Evolutionary conservation across 2,113 vertebrate species (phyloP), one percentile per base, ranked within the genome.

Genomic region (Ailurus styani): DNA sequence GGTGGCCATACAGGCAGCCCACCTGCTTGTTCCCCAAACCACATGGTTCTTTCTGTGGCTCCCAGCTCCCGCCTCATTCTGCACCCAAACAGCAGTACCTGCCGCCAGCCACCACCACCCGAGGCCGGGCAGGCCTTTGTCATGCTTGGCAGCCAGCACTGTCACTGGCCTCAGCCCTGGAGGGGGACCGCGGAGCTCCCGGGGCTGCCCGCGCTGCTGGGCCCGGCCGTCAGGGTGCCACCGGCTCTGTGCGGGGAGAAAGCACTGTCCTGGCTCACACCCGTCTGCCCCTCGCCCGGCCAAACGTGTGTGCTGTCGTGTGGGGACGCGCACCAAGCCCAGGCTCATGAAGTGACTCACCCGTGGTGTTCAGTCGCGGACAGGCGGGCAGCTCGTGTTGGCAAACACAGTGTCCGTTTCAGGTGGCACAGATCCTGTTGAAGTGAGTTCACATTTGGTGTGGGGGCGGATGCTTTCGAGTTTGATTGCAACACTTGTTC

Each of bases 221-320:
- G n/a, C n/a, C n/a, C n/a, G n/a, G n/a, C n/a, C n/a, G n/a, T n/a
- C n/a, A n/a, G n/a, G n/a, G n/a, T n/a, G n/a, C n/a, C n/a, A n/a
- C n/a, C 27, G 3, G 18, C 13, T 47, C 66, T 50, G 17, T 9
- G 23, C 0, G 11, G 0, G 87, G 7, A 0, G 1, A 10, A 14
- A 3, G 21, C 34, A 1, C 6, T 50, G 7, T 20, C 18, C 40
- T 7, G 0, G 42, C 31, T 50, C 75, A 12, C 9, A 6, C 55
- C 47, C n/a, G 8, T 5, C 9, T 3, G 6, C 52, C 31, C 62
- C 64, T 34, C 3, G 0, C 21, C 18, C 0, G 0, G 57, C 84
- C 34, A 4, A 8, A 6, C n/a, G 0, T 14, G 12, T 31, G 0
- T 14, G 12, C 6, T 82, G 70, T 62, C 7, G 0, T 10, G 17